These are phyloP conservation scores for Apodemus speciosus DNA, from an alignment of 2,113 vertebrate species.

Conservation along the genomic window DNA sequence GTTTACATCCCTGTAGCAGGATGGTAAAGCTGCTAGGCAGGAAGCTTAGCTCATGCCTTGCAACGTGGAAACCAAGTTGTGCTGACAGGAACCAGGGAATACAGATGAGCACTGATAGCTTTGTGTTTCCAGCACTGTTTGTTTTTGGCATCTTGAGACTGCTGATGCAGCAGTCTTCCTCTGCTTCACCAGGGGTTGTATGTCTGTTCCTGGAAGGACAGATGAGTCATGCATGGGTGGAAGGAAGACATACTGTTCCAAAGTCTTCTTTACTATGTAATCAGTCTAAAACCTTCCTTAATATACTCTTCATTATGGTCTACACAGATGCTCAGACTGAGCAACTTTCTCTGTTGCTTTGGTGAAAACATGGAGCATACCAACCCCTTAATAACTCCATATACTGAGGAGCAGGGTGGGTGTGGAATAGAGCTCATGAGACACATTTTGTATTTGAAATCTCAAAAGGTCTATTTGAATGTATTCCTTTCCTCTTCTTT, in stretches of 20 bases:
- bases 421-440: not conserved
- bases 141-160: not conserved
- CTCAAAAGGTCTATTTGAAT: not conserved
- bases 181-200: not conserved
- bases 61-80: not conserved
- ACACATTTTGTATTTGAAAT: not conserved
- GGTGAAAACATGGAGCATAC: not conserved
- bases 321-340: not conserved
- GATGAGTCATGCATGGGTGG: not conserved
- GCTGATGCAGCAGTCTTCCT: not conserved
- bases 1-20: not conserved
- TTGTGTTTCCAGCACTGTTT: not conserved
- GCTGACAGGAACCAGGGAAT: not conserved
- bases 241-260: not conserved
- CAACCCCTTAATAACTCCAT: not conserved
- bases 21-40: not conserved
- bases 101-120: not conserved
- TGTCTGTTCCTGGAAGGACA: not conserved
- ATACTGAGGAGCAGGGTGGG: not conserved
- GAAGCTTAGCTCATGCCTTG: not conserved
- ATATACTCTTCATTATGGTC: not conserved
- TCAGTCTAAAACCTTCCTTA: not conserved
- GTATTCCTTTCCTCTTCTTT: not conserved
- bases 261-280: not conserved
- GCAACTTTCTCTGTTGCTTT: not conserved